Evolutionary conservation across 2,113 vertebrate genomes (phyloP).

Genomic region (Mellivora capensis): DNA sequence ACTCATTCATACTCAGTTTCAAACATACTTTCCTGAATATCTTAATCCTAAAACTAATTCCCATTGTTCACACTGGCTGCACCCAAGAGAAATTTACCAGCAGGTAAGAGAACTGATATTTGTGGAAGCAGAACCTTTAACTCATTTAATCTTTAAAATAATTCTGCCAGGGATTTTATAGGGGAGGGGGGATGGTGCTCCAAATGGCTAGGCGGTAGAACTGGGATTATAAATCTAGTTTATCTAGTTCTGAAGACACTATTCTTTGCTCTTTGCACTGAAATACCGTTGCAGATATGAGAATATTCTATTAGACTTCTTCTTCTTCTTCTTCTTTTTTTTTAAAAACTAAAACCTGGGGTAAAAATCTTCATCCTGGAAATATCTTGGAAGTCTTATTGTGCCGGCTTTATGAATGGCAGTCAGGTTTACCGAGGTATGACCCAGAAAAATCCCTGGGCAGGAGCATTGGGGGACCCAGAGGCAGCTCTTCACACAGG

Average conservation of each 20-base stretch:
- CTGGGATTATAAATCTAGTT: not conserved
- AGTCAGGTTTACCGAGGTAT: not conserved
- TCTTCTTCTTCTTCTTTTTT: not conserved
- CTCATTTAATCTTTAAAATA: not conserved
- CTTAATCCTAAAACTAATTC: not conserved
- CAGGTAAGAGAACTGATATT: not conserved
- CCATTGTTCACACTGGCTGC: not conserved
- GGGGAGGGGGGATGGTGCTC: not conserved
- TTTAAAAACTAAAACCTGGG: not conserved
- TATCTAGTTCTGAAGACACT: not conserved
- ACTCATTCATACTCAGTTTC: not conserved
- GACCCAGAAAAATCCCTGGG: not conserved
- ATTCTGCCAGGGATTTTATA: not conserved
- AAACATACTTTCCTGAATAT: slow-evolving; percentile 12
- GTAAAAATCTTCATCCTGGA: not conserved
- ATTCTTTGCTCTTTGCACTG: not conserved
- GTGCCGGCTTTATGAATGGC: not conserved
- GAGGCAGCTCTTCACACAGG: not conserved
- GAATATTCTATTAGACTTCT: not conserved
- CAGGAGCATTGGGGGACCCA: not conserved
- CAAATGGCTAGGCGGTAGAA: not conserved
- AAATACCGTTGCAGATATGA: not conserved
- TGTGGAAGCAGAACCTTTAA: slow-evolving; percentile 5
- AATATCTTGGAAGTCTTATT: not conserved
- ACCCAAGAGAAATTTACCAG: not conserved